A percentile compares a stretch with the other conserved stretches of the same genome.
phyloP scores from a whole-genome alignment of 2,113 vertebrate species.

The Lepus americanus region DNA sequence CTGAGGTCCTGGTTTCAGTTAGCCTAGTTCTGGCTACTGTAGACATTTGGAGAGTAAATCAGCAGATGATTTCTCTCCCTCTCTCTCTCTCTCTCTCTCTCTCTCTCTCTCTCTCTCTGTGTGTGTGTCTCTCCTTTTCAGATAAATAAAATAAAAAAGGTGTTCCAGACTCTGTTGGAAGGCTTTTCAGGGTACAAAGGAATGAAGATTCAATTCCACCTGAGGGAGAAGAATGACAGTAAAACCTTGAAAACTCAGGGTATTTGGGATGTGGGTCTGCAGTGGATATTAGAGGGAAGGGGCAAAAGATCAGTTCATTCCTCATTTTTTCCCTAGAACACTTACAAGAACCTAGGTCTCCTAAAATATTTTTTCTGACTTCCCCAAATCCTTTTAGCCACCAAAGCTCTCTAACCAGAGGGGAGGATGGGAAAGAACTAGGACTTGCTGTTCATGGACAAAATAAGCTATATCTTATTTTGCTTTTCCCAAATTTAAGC shows the following conservation, averaged over 20 bases:
- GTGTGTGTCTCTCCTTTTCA: too few species aligned
- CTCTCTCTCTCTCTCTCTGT: too few species aligned
- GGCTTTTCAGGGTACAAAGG: background rate
- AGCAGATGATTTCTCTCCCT: too few species aligned
- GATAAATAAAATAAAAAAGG: background rate
- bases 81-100: too few species aligned
- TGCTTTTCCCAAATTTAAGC: background rate
- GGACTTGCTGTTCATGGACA: conserved; percentile 27
- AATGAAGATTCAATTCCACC: background rate
- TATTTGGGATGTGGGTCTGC: conserved; percentile 1
- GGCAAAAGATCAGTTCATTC: background rate
- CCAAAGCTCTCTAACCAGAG: conserved; percentile 8
- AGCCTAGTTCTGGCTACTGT: too few species aligned
- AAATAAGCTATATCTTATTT: background rate
- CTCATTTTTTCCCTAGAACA: background rate
- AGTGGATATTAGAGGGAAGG: background rate
- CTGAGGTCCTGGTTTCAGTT: too few species aligned
- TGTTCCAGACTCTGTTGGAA: background rate
- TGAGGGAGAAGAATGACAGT: background rate
- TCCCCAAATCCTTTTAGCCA: background rate
- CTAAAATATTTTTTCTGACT: conserved; percentile 38
- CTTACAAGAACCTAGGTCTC: background rate
- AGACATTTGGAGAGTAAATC: too few species aligned
- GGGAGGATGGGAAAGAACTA: background rate
- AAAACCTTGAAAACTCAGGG: background rate